phyloP scores from a whole-genome alignment of 2,113 vertebrate genomes.

The Sporophila hypoxantha region DNA sequence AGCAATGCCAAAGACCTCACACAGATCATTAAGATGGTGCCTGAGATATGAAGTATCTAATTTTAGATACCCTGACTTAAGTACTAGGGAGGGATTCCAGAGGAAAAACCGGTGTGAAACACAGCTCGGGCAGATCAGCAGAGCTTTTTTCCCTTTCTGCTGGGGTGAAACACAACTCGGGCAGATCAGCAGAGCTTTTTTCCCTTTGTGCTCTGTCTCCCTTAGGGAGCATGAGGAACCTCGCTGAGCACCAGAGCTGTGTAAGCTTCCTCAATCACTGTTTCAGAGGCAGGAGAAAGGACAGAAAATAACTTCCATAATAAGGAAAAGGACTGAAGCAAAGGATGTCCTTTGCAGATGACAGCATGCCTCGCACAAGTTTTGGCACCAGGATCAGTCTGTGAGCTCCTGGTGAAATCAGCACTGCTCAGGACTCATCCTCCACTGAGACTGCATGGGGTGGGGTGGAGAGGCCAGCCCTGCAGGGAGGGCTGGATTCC shows the following conservation, averaged over 20 bases:
- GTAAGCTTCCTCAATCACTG: neutral
- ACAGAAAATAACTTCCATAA: neutral
- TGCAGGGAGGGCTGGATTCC: neutral
- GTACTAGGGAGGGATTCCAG: neutral
- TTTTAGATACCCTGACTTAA: conserved; percentile 24
- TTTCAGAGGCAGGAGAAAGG: neutral
- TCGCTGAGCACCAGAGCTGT: neutral
- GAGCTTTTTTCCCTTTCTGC: neutral
- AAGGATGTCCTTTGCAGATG: neutral
- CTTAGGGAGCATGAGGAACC: neutral
- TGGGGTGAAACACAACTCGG: neutral
- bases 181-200: neutral
- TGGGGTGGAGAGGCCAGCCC: neutral
- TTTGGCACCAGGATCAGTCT: neutral
- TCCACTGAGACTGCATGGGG: neutral
- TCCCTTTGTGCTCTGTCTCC: no score
- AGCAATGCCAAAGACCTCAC: conserved; percentile 51
- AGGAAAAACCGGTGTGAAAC: neutral
- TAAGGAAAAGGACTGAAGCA: neutral
- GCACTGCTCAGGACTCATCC: neutral
- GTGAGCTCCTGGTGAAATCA: neutral
- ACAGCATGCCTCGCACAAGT: neutral
- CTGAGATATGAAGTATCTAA: conserved; percentile 49
- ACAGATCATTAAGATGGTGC: conserved; percentile 57
- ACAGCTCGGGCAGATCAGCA: neutral